Evolutionary conservation across 30 jellyfish, hydroid and myxozoan genomes (phyloP).

Genomic region (Clytia hemisphaerica): DNA sequence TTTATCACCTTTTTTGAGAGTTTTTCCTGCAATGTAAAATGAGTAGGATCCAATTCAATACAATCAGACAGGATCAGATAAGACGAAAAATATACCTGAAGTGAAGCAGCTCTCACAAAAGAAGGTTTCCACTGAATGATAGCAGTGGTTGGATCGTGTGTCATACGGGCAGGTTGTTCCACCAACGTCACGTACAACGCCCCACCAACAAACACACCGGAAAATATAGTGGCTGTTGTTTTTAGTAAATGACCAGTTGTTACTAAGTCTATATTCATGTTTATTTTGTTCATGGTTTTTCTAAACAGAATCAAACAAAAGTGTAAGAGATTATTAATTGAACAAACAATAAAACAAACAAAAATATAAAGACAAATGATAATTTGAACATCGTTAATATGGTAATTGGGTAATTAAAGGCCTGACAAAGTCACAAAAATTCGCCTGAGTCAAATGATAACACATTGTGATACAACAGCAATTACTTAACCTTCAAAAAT

Average conservation of each 20-base stretch:
- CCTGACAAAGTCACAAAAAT: no score
- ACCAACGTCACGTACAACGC: conserved; percentile 69
- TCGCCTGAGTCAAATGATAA: no score
- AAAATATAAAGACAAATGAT: no score
- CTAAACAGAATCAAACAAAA: no score
- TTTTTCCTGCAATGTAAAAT: neutral
- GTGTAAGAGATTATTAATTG: no score
- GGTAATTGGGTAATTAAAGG: no score
- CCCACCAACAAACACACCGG: conserved; percentile 75
- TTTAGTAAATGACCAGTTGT: conserved; percentile 44
- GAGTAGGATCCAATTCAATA: neutral
- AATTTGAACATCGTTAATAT: no score
- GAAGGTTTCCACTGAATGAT: conserved; percentile 79
- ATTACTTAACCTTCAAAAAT: no score
- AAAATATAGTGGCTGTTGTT: conserved; percentile 43
- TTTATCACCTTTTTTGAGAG: no score
- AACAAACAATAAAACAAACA: no score
- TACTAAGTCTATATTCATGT: conserved; percentile 44
- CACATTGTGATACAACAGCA: no score
- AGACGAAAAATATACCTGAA: conserved; percentile 31
- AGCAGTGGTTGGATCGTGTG: conserved; percentile 70
- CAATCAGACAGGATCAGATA: neutral
- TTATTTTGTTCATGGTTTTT: no score
- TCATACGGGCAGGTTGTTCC: conserved; percentile 73
- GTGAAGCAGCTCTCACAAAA: conserved; percentile 78